Evolutionary conservation across 2,888 invertebrate species (phyloP), one percentile per base, ranked within the genome.

Genomic region (Melanostoma mellinum): DNA sequence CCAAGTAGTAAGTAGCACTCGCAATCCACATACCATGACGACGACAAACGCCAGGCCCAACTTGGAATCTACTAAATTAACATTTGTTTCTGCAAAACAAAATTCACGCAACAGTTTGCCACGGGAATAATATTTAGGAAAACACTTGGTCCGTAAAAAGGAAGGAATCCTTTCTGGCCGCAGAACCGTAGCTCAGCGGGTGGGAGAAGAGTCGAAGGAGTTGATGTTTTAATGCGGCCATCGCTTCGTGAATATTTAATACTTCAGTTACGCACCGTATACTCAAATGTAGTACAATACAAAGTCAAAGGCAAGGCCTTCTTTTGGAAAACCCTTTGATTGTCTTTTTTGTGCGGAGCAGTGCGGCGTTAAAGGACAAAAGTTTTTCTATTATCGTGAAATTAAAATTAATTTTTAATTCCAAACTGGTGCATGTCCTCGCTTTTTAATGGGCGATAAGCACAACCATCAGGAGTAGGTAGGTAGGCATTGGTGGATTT

Each of bases 91-190:
- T 58, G 72, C 50, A 46, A 79, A 84, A 79, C 69, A 20, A 79
- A 79, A 58, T 84, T 79, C 84, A 84, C 84, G 84, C 79, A 84
- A 84, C 84, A 84, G 79, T 84, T 84, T 84, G 79, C 84, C 84
- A 74, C 79, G 84, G 38, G 74, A 79, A 75, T 71, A 61, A 20
- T 20, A 20, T 20, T 84, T 71, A 32, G 40, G 65, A n/a, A 67
- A 75, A 73, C 65, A 60, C 74, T 84, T 74, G 69, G 73, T 65
- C 60, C 71, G 79, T 79, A 65, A 84, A 79, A 68, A 67, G 73
- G 73, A 44, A 67, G 69, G 69, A 78, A 74, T 84, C 79, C 84
- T 84, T 84, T 58, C 9, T 38, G 44, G n/a, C 20, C 20, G 44
- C 42, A 42, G n/a, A 20, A 20, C 20, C 20, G 20, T 20, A 20